A percentile compares a stretch with the other conserved stretches of the same genome.
Evolutionary conservation across 35 echinoderm and acorn worm species (phyloP).

Genomic region (Heliocidaris tuberculata): DNA sequence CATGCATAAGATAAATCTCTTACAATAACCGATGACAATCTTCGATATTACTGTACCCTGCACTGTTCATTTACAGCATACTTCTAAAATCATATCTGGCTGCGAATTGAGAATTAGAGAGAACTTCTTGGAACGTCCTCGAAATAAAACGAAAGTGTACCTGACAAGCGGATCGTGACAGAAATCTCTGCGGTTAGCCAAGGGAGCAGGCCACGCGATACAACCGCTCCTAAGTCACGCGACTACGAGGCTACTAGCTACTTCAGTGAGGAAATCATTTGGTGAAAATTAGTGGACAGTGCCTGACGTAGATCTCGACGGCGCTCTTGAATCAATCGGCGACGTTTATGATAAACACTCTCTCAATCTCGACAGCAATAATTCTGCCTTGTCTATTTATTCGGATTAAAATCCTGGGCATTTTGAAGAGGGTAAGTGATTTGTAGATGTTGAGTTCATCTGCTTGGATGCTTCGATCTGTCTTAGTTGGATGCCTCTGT

Average conservation of each 20-base stretch:
- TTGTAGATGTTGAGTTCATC: neutral
- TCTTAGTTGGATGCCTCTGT: neutral
- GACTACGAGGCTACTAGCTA: no score
- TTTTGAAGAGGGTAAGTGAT: neutral
- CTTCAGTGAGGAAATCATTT: neutral
- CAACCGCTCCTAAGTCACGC: neutral
- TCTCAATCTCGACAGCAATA: neutral
- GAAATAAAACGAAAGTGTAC: neutral
- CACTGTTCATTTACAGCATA: neutral
- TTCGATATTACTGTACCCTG: no score
- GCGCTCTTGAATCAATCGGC: neutral
- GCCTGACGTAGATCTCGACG: neutral
- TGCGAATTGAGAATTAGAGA: neutral
- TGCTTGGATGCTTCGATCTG: neutral
- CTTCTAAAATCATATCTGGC: neutral
- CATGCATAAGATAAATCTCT: neutral
- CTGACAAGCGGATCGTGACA: neutral
- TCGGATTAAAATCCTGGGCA: neutral
- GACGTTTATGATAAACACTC: neutral
- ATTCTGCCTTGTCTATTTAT: slow-evolving; percentile 1
- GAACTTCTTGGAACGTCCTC: neutral
- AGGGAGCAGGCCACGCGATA: neutral
- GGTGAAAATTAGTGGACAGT: neutral
- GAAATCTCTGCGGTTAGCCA: neutral
- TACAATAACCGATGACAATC: neutral